Conservation (phyloP, 2,888 invertebrate genomes). For the Chalcosyrphus nemorum region DNA sequence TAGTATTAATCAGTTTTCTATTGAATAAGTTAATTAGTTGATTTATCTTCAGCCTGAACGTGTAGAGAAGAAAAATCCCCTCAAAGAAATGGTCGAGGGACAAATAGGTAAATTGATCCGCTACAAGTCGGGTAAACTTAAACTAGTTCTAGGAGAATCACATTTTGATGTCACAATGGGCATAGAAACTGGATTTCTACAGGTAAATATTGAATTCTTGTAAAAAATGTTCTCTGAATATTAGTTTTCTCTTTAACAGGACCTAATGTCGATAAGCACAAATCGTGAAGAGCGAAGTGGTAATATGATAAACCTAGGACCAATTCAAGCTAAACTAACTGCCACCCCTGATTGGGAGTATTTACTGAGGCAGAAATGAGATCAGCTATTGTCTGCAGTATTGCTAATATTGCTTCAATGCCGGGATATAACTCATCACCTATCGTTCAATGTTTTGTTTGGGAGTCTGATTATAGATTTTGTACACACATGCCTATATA, state of each 20-base stretch:
- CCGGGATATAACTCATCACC: slow-evolving; percentile 58
- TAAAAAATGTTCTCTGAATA: no score
- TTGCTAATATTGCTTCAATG: not conserved
- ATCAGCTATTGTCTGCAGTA: not conserved
- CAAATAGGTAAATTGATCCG: slow-evolving; percentile 84
- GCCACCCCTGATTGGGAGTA: slow-evolving; percentile 84
- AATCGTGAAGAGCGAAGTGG: slow-evolving; percentile 84
- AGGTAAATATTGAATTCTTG: slow-evolving; percentile 75
- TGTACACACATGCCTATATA: slow-evolving; percentile 37
- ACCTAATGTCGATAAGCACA: slow-evolving; percentile 83
- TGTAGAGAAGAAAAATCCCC: slow-evolving; percentile 80
- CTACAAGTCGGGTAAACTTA: slow-evolving; percentile 84
- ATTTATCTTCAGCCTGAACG: slow-evolving; percentile 77
- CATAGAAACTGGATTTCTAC: slow-evolving; percentile 84
- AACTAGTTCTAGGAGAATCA: slow-evolving; percentile 84
- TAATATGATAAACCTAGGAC: slow-evolving; percentile 84
- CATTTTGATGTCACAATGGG: slow-evolving; percentile 85
- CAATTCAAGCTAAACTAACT: slow-evolving; percentile 84
- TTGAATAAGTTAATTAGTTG: no score
- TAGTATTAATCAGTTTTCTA: no score
- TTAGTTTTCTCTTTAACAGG: slow-evolving; percentile 75
- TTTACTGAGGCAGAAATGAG: slow-evolving; percentile 76
- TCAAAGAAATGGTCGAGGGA: slow-evolving; percentile 83
- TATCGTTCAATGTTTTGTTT: slow-evolving; percentile 46
- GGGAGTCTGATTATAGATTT: slow-evolving; percentile 8